Conservation (phyloP, 2,113 vertebrate species). For the Megaleporinus macrocephalus region DNA sequence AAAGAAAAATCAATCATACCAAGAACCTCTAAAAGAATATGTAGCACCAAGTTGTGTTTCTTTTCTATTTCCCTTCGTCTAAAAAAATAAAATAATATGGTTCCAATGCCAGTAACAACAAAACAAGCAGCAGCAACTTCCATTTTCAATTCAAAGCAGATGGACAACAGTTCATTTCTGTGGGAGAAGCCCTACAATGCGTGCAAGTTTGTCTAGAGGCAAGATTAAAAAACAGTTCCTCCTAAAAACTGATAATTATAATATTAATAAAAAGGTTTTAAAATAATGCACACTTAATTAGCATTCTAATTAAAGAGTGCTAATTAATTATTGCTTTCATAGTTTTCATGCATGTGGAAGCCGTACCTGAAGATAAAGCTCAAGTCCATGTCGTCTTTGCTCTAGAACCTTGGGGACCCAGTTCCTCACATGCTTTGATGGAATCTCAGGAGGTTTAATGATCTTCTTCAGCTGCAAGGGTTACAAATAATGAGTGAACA, state of each 20-base stretch:
- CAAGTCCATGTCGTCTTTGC: constrained; percentile 91
- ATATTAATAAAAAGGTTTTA: neutral
- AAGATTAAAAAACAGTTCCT: too few species aligned
- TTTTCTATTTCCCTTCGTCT: neutral
- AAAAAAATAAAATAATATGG: neutral
- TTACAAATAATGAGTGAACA: neutral
- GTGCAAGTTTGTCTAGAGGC: too few species aligned
- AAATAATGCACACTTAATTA: neutral
- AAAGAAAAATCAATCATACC: too few species aligned
- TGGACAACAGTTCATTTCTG: neutral
- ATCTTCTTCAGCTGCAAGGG: constrained; percentile 90
- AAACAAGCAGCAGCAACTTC: neutral
- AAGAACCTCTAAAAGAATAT: too few species aligned
- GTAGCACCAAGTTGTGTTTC: too few species aligned
- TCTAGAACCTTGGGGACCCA: constrained; percentile 98
- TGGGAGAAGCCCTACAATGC: neutral
- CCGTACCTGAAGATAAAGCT: constrained; percentile 91
- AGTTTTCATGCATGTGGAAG: neutral
- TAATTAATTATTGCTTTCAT: too few species aligned
- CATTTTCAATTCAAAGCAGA: neutral
- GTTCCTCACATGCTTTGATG: constrained; percentile 97
- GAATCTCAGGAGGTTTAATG: constrained; percentile 95
- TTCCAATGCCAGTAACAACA: neutral
- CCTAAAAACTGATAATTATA: neutral
- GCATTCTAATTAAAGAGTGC: too few species aligned